These are phyloP conservation scores for Stichodactyla mertensii DNA, from an alignment of 64 coral and sea anemone genomes.

Conservation along the genomic window DNA sequence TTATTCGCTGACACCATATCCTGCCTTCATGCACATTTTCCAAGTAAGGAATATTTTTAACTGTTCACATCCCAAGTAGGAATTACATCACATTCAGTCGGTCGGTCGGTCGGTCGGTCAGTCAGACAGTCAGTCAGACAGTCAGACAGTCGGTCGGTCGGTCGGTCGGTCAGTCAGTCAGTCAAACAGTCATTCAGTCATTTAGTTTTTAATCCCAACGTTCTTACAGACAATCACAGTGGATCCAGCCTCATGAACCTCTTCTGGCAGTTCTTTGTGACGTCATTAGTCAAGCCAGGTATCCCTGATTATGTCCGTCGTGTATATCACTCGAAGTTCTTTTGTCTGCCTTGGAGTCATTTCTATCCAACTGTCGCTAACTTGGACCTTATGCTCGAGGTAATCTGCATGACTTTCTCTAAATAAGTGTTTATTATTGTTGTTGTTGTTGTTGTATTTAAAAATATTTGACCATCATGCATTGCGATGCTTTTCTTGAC, in stretches of 20 bases:
- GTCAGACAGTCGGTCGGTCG: no score
- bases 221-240: conserved; percentile 46
- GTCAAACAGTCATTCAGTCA: no score
- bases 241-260: conserved; percentile 75
- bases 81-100: no score
- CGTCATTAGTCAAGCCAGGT: conserved; percentile 44
- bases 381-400: conserved; percentile 78
- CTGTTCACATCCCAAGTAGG: no score
- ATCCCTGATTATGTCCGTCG: conserved; percentile 65
- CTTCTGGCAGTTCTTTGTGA: conserved; percentile 78
- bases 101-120: no score
- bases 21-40: conserved; percentile 69
- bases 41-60: conserved; percentile 40
- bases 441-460: no score
- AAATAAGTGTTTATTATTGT: no score
- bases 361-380: conserved; percentile 70
- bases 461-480: not conserved
- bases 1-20: conserved; percentile 74
- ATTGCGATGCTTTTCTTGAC: not conserved
- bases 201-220: not conserved
- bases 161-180: no score
- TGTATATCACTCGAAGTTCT: conserved; percentile 87
- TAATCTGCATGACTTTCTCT: not conserved
- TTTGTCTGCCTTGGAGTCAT: conserved; percentile 61
- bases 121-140: no score